Percentiles rank a stretch among this genome's conserved stretches.
phyloP scores from a whole-genome alignment of 2,113 vertebrate species.

The Hippolais icterina region DNA sequence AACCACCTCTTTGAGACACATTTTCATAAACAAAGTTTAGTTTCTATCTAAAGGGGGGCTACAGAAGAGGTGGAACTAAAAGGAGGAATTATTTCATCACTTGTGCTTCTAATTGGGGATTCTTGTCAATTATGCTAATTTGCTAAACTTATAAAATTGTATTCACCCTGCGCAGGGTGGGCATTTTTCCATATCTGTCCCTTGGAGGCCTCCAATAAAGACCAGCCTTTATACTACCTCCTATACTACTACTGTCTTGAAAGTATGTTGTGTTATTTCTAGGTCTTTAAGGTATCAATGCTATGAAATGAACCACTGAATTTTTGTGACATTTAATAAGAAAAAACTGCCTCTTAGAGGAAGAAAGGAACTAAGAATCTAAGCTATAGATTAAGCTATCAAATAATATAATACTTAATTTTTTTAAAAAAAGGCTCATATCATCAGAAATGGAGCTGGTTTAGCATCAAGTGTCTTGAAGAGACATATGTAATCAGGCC shows the following conservation, averaged over 20 bases:
- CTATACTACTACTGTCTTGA: background rate
- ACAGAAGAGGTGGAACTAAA: background rate
- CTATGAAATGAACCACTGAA: background rate
- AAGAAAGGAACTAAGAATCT: background rate
- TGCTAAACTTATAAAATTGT: background rate
- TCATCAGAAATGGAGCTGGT: background rate
- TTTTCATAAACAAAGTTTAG: background rate
- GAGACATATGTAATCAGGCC: background rate
- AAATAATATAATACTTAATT: background rate
- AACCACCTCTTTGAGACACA: fast-evolving
- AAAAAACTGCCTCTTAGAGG: background rate
- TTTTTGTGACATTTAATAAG: background rate
- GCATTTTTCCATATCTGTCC: background rate
- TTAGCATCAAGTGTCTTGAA: background rate
- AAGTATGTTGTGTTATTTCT: background rate
- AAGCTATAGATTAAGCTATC: background rate
- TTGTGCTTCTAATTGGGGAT: background rate
- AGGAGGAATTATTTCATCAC: background rate
- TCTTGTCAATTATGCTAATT: background rate
- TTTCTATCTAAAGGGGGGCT: background rate
- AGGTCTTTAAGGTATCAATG: background rate
- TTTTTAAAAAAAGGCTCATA: background rate
- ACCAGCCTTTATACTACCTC: background rate
- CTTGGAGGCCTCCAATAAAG: background rate
- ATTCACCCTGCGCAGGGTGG: background rate